Base-by-base conservation (phyloP, 2,797 vertebrate genomes). In the Taenioides sp. region DNA sequence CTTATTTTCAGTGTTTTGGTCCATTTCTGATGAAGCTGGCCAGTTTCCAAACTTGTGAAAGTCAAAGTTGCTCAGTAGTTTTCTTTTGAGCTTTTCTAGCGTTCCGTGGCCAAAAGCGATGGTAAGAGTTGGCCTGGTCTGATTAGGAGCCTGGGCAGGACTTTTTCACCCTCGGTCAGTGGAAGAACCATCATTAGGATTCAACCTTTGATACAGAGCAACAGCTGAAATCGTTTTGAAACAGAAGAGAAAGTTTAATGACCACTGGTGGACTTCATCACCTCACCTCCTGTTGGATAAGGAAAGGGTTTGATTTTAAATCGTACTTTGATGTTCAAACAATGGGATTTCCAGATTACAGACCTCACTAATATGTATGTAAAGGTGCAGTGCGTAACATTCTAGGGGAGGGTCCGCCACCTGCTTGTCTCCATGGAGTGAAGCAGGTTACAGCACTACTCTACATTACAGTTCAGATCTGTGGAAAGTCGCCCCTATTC, bases 21-120 rank as follows among this genome's bases (percentile, higher is more conserved):
- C 70, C 75, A 78, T 81, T 86, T 81, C 80, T 92, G 89, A 91
- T 88, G 84, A 92, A 88, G 72, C 75, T 92, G 91, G 90, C 80
- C 2, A 2, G 0, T 52, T 40, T 90, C 91, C 91, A 92, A 68
- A 81, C 86, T 89, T 84, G 81, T 82, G 78, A 88, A 90, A 90
- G 89, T 92, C 87, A 79, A 79, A 86, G 88, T 82, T 83, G 77
- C 70, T 49, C 76, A 52, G 1, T 65, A 14, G 61, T 67, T 22
- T 63, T 52, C 28, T 72, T 80, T 84, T 77, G 82, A 86, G 86
- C 70, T 73, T 82, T 80, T 83, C 83, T 75, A 68, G 83, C 84
- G 66, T 81, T 83, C 82, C 69, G 65, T 27, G 67, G 85, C 88
- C 88, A 88, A 86, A 81, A 84, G 64, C 57, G 6, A 23, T 22